Evolutionary conservation across 2,113 vertebrate species (phyloP).

Genomic region (Solenodon paradoxus): DNA sequence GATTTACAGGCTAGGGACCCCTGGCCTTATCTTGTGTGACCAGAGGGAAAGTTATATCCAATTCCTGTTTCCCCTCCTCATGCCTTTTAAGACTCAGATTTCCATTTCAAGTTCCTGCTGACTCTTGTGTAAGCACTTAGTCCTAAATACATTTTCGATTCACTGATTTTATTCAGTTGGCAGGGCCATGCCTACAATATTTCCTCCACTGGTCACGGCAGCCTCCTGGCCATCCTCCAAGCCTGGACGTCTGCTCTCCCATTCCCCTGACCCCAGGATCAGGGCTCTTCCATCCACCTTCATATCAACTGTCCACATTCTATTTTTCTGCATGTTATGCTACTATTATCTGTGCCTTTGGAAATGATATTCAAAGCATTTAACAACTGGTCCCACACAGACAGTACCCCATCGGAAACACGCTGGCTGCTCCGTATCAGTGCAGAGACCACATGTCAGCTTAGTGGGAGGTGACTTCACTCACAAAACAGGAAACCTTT

Average conservation of each 20-base stretch:
- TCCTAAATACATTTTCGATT: background rate
- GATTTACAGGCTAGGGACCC: background rate
- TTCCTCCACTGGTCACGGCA: background rate
- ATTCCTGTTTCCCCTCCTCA: background rate
- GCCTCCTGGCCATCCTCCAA: background rate
- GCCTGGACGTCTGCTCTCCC: background rate
- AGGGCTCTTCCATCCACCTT: background rate
- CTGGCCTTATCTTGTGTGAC: background rate
- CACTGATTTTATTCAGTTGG: background rate
- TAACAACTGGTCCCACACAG: background rate
- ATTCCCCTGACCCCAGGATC: background rate
- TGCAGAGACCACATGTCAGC: background rate
- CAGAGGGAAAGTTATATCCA: background rate
- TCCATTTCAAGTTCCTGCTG: background rate
- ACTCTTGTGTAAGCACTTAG: background rate
- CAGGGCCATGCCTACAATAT: accelerated
- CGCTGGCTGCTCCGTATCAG: background rate
- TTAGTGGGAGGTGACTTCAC: background rate
- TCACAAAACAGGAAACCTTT: background rate
- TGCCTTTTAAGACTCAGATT: background rate
- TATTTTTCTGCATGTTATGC: background rate
- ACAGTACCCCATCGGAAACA: background rate
- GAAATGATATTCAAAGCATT: background rate
- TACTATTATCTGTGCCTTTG: background rate
- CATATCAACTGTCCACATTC: background rate